phyloP scores from a whole-genome alignment of 2,113 vertebrate species.

The Dipodomys spectabilis region DNA sequence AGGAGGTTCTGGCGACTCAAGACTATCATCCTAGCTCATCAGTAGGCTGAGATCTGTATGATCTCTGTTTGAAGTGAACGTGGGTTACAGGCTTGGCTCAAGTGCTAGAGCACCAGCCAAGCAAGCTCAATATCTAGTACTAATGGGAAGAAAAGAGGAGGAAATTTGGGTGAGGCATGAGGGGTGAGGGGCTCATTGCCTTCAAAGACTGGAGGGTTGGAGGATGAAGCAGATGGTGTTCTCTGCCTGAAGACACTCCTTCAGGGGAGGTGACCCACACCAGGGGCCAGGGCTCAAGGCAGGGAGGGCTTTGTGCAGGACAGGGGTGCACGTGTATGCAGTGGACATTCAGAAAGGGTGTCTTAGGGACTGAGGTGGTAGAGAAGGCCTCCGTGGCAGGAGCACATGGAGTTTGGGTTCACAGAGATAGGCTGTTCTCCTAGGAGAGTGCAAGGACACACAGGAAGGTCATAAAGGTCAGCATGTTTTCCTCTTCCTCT shows the following conservation, averaged over 20 bases:
- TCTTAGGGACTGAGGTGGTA: too few species aligned
- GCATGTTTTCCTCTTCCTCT: neutral
- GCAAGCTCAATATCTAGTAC: too few species aligned
- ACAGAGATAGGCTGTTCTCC: neutral
- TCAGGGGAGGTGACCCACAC: neutral
- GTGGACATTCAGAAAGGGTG: neutral
- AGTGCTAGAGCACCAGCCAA: too few species aligned
- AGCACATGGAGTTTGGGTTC: neutral
- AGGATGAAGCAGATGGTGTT: neutral
- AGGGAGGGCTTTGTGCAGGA: rapidly evolving
- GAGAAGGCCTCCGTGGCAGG: neutral
- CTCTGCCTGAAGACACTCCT: neutral
- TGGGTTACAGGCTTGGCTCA: too few species aligned
- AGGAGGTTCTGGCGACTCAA: neutral
- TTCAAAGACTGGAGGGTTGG: neutral
- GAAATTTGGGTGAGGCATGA: neutral
- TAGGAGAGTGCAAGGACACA: neutral
- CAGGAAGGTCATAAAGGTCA: neutral
- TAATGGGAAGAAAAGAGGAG: neutral
- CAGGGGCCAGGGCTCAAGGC: neutral
- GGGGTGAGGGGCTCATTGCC: neutral
- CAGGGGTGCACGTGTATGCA: neutral
- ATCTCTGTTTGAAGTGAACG: too few species aligned
- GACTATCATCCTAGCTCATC: too few species aligned
- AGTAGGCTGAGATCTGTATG: too few species aligned